Evolutionary conservation across 2,113 vertebrate species (phyloP).

Genomic region (Cyrtonyx montezumae): DNA sequence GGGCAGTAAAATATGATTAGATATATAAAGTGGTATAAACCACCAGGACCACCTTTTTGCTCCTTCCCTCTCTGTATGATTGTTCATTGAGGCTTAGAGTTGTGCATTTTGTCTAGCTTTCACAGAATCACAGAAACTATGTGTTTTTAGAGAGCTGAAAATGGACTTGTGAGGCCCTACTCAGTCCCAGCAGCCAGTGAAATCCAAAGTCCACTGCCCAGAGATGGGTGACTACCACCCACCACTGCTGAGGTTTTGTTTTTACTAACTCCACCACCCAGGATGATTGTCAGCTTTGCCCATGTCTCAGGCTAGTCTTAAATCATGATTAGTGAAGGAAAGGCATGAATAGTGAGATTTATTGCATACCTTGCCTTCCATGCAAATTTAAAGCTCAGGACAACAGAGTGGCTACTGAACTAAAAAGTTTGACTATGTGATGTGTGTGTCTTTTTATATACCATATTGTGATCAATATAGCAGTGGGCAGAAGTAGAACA

Average conservation of each 20-base stretch:
- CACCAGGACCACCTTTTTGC: fast-evolving
- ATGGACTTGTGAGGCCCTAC: background rate
- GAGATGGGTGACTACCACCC: background rate
- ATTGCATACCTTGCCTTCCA: background rate
- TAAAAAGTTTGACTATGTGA: background rate
- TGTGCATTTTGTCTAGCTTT: background rate
- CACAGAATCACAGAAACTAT: fast-evolving
- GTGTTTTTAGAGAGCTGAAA: background rate
- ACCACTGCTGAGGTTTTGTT: fast-evolving
- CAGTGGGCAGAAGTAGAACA: background rate
- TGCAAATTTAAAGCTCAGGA: background rate
- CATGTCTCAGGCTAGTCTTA: background rate
- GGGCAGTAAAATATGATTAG: background rate
- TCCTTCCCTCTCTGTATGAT: background rate
- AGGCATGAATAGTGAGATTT: background rate
- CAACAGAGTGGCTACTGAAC: background rate
- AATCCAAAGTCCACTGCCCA: background rate
- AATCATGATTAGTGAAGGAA: background rate
- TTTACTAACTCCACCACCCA: background rate
- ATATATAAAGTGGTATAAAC: fast-evolving
- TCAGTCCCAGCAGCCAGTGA: background rate
- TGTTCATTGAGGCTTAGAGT: fast-evolving
- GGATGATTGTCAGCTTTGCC: background rate
- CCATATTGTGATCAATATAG: background rate
- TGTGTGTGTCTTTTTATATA: background rate